Evolutionary conservation across 1,140 invertebrate species (phyloP), one percentile per base, ranked within the genome.

Genomic region (Ceratina calcarata): DNA sequence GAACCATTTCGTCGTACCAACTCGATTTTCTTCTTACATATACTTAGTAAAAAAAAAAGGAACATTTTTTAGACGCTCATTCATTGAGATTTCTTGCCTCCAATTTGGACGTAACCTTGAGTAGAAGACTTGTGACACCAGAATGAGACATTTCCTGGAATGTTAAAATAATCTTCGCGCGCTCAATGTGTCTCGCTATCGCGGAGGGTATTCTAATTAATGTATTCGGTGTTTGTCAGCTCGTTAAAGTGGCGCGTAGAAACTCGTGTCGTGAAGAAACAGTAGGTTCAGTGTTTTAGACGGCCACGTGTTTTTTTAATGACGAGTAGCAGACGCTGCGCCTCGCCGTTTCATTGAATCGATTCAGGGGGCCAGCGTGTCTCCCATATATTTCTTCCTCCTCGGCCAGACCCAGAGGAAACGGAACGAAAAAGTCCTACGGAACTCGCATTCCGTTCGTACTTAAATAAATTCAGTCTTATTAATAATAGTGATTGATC

Each of bases 261-360:
- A 80, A 71, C 61, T 71, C 76, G 71, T 80, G 76, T 82, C 84
- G 80, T 49, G 77, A 37, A 78, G 77, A 76, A 88, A 89, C 88
- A 90, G 88, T 85, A 78, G 72, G 79, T 49, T 73, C 87, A 90
- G 85, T 89, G 87, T 90, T 86, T 87, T 82, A 66, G 74, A 75
- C 79, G 86, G 84, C 88, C 89, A 90, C 88, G 87, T 90, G 88
- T 86, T 86, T 84, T 57, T 82, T 84, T 82, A 85, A 83, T 89
- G 88, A 89, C 84, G 88, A 89, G 83, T 82, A 87, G 80, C 88
- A 90, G 89, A 89, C 80, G 75, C 82, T 45, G 74, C 62, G 78
- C 70, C 58, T 32, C 27, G 27, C 27, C 27, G 73, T 67, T 85
- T 71, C 72, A 65, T 78, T 62, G 61, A 78, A 76, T 86, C 65